phyloP scores from a whole-genome alignment of 35 echinoderm and acorn worm genomes.

The Amphiura filiformis region DNA sequence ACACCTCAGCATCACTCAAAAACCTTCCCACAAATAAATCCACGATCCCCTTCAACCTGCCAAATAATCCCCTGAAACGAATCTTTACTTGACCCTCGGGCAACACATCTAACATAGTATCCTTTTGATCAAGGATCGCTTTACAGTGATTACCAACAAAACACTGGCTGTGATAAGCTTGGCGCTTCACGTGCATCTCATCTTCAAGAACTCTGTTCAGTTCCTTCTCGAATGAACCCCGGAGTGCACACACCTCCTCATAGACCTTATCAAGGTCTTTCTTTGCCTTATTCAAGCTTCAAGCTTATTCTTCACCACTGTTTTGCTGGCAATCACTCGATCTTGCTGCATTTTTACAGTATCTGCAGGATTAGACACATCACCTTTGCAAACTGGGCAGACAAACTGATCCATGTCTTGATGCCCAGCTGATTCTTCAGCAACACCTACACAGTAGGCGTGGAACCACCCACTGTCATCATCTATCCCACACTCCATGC shows the following conservation, averaged over 20 bases:
- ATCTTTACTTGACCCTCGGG: not conserved
- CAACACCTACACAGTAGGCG: not conserved
- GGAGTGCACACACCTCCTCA: not conserved
- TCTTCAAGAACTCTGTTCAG: not conserved
- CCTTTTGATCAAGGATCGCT: not conserved
- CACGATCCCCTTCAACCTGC: constrained; percentile 19
- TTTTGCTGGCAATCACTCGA: not conserved
- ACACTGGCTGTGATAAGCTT: constrained; percentile 10
- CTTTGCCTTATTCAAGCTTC: not conserved
- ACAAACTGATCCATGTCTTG: not conserved
- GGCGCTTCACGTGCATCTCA: not conserved
- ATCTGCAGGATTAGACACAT: not conserved
- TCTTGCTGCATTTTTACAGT: not conserved
- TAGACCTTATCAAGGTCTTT: not conserved
- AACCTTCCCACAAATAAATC: constrained; percentile 18
- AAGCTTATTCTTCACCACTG: not conserved
- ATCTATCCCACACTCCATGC: constrained; percentile 25
- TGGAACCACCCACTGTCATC: constrained; percentile 29
- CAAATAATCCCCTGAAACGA: not conserved
- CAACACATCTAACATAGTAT: not conserved
- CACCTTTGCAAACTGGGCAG: constrained; percentile 1
- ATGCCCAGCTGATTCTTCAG: not conserved
- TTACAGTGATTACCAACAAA: not conserved
- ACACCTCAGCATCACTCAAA: constrained; percentile 13
- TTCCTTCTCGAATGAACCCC: not conserved